Evolutionary conservation across 2,888 invertebrate species (phyloP), one percentile per base, ranked within the genome.

Genomic region (Loripinus fragilis): DNA sequence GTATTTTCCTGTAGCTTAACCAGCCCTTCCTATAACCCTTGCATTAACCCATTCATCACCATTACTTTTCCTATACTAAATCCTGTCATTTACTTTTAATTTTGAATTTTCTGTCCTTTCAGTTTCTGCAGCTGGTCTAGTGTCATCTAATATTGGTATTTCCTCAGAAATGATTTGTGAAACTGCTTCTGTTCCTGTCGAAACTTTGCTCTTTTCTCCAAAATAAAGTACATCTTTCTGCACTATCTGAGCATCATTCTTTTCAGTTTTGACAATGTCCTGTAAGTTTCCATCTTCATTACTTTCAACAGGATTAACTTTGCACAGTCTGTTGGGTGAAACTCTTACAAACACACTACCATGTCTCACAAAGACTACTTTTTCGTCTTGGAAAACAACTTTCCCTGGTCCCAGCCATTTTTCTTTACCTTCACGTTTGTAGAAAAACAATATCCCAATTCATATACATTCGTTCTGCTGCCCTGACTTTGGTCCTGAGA

Each of bases 301-400:
- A 38, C 17, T 60, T 3, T 33, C 12, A 8, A 60, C 17, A 33
- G 60, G 60, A 2, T 7, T 33, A 20, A n/a, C 17, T 65, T 65
- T 73, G 20, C 71, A 20, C 7, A 87, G 71, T 78, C 85, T 81
- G 68, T 87, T 86, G n/a, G 83, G 86, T 0, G 85, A 86, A n/a
- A 85, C 80, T 41, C 85, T 66, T 0, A 87, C 83, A 83, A 86
- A 87, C 2, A 78, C 74, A 30, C 76, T 81, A 33, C 60, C 60
- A 60, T 60, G 60, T 20, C 60, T 60, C 17, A 60, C 60, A 60
- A 60, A 60, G 1, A 60, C 60, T 5, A 87, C 82, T 76, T 86
- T 87, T 38, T 86, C 86, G 78, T 87, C 84, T 72, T 86, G 87
- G 74, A 77, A 89, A 68, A 83, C 85, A 50, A 82, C 89, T 77